Conservation (phyloP, 2,888 invertebrate species). For the Diaprepes abbreviatus region DNA sequence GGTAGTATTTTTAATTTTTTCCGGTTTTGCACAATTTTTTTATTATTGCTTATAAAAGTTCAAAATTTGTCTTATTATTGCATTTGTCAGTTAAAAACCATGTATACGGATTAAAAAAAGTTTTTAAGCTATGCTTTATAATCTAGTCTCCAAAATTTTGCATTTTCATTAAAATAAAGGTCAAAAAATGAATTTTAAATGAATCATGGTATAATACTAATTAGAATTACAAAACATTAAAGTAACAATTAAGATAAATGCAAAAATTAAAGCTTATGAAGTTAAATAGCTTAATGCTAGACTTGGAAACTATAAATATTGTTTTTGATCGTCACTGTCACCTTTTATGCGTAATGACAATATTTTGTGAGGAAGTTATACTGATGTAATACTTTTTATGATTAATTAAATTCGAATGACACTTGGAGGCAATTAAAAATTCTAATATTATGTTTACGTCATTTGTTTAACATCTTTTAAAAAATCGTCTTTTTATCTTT, state of each 20-base stretch:
- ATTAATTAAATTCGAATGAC: conserved; percentile 9
- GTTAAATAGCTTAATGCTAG: not conserved
- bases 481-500: not conserved
- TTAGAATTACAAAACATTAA: conserved; percentile 1
- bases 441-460: not conserved
- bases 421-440: conserved; percentile 8
- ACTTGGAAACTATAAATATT: not conserved
- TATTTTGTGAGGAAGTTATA: conserved; percentile 2
- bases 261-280: not conserved
- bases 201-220: too few relatives aligned
- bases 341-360: conserved; percentile 2
- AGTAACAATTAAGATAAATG: not conserved
- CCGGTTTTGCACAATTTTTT: too few relatives aligned
- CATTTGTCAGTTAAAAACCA: too few relatives aligned
- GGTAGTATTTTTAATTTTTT: too few relatives aligned
- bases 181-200: not conserved
- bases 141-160: not conserved
- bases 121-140: too few relatives aligned
- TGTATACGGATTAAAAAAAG: too few relatives aligned
- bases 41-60: too few relatives aligned
- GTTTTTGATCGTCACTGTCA: conserved; percentile 7
- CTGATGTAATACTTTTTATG: conserved; percentile 13
- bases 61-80: too few relatives aligned
- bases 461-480: not conserved
- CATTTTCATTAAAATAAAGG: not conserved